Evolutionary conservation across 2,113 vertebrate genomes (phyloP).

Genomic region (Nipponia nippon): DNA sequence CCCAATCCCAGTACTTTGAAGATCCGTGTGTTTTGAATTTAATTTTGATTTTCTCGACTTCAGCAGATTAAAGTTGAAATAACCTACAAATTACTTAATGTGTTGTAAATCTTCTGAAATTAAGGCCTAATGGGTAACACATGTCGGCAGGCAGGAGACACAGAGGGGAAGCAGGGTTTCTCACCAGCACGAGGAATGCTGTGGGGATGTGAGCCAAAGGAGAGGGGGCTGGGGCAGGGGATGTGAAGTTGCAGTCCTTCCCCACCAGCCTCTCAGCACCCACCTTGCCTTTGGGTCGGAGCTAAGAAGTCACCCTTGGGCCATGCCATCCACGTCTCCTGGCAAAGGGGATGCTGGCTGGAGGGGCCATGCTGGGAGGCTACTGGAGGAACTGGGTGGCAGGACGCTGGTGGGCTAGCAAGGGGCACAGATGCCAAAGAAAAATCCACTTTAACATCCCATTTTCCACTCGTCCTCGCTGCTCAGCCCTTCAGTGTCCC

Average conservation of each 20-base stretch:
- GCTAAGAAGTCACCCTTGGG: neutral
- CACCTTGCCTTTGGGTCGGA: neutral
- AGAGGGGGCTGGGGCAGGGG: neutral
- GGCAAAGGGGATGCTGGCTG: neutral
- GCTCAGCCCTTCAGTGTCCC: neutral
- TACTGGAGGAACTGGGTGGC: neutral
- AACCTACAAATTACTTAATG: conserved; percentile 92
- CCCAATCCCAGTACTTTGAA: conserved; percentile 73
- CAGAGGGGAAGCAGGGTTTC: conserved; percentile 43
- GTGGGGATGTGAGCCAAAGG: neutral
- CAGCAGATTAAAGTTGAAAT: conserved; percentile 86
- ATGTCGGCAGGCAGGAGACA: conserved; percentile 75
- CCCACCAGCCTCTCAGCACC: neutral
- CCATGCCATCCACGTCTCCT: neutral
- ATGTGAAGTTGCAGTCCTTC: neutral
- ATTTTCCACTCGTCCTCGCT: neutral
- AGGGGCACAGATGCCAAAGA: neutral
- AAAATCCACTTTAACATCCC: neutral
- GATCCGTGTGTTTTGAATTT: conserved; percentile 83
- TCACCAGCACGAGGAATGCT: conserved; percentile 46
- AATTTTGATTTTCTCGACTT: conserved; percentile 83
- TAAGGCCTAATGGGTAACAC: conserved; percentile 85
- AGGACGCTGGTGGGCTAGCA: neutral
- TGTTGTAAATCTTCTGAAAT: conserved; percentile 88
- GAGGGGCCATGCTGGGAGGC: neutral